Evolutionary conservation across 1,140 invertebrate genomes (phyloP).

Genomic region (Holotrichia oblita): DNA sequence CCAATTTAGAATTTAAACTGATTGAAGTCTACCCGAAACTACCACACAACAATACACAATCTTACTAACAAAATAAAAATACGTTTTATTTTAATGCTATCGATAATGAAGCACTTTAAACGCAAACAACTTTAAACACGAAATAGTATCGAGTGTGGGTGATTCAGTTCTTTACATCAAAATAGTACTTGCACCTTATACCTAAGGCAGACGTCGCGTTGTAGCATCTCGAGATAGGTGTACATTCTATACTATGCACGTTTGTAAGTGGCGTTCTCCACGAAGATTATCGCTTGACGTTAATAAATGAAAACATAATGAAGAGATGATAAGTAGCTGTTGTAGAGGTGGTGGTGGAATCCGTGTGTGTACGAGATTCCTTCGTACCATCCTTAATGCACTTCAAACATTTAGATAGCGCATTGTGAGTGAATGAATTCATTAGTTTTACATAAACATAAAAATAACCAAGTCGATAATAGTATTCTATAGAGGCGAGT

Average conservation of each 20-base stretch:
- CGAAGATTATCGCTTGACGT: conserved; percentile 41
- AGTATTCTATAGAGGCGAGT: not conserved
- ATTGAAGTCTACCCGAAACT: too few relatives aligned
- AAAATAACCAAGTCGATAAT: conserved; percentile 31
- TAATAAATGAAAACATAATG: conserved; percentile 44
- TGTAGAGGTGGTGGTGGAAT: conserved; percentile 14
- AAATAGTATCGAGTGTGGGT: not conserved
- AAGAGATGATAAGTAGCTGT: conserved; percentile 37
- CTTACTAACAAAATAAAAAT: too few relatives aligned
- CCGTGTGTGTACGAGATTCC: not conserved
- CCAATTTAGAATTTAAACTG: too few relatives aligned
- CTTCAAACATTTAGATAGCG: conserved; percentile 39
- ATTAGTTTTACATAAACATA: conserved; percentile 40
- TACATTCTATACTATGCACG: not conserved
- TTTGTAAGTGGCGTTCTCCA: conserved; percentile 20
- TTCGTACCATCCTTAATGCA: conserved; percentile 31
- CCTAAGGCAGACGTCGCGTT: not conserved
- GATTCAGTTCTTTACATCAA: not conserved
- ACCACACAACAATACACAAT: too few relatives aligned
- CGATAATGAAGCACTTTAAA: too few relatives aligned
- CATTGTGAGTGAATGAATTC: conserved; percentile 36
- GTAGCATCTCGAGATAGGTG: not conserved
- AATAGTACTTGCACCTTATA: not conserved
- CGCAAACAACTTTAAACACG: too few relatives aligned
- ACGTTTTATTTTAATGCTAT: too few relatives aligned